Percentiles rank a stretch among this genome's conserved stretches.
These are phyloP conservation scores for Conus betulinus DNA, from an alignment of 1,140 invertebrate genomes.

Conservation along the genomic window DNA sequence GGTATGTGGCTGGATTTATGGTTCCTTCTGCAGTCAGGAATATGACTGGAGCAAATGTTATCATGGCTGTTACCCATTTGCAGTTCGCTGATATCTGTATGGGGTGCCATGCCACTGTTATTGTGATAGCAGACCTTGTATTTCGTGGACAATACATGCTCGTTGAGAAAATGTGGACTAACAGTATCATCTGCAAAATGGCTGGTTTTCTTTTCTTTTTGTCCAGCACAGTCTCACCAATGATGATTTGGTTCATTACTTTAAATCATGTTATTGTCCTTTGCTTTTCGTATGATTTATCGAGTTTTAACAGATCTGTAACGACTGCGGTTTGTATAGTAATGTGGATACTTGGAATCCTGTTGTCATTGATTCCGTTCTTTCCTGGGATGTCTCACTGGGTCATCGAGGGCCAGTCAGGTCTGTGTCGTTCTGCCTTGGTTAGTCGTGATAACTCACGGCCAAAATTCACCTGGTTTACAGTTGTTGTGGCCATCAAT, in stretches of 20 bases:
- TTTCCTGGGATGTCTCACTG: slow-evolving; percentile 20
- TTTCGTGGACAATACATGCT: slow-evolving; percentile 53
- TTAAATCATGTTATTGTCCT: slow-evolving; percentile 27
- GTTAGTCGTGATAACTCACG: too few species aligned
- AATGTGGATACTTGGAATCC: slow-evolving; percentile 8
- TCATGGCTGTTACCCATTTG: slow-evolving; percentile 50
- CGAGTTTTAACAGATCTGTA: background rate
- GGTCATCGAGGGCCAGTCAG: slow-evolving; percentile 52
- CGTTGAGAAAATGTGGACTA: slow-evolving; percentile 24
- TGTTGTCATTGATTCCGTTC: slow-evolving; percentile 27
- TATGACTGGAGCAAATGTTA: background rate
- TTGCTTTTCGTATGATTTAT: background rate
- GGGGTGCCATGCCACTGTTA: slow-evolving; percentile 28
- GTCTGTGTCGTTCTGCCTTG: slow-evolving; percentile 29
- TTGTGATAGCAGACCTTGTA: slow-evolving; percentile 21
- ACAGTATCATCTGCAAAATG: background rate
- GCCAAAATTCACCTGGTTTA: too few species aligned
- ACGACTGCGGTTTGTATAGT: background rate
- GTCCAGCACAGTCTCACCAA: slow-evolving; percentile 37
- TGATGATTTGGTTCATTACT: slow-evolving; percentile 52
- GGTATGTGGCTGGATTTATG: slow-evolving; percentile 45
- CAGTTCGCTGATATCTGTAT: slow-evolving; percentile 35
- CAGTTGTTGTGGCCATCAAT: too few species aligned
- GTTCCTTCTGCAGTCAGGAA: background rate
- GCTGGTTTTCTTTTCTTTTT: slow-evolving; percentile 37